Evolutionary conservation across 2,888 invertebrate genomes (phyloP), one percentile per base, ranked within the genome.

Genomic region (Agonopterix subpropinquella): DNA sequence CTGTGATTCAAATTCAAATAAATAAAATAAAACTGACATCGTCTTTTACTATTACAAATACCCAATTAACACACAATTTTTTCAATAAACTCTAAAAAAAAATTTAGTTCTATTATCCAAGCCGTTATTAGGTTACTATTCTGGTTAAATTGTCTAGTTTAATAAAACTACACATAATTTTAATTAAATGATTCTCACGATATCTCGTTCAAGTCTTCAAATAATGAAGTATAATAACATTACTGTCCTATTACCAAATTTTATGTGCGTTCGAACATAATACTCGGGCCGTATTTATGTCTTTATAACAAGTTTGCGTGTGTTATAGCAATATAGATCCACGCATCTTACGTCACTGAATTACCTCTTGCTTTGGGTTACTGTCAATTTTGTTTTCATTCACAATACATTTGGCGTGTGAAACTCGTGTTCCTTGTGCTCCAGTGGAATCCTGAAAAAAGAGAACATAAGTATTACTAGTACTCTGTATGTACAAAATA

Each of bases 241-340:
- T 41, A 39, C n/a, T n/a, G 15, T 50, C 59, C 57, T 66, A 62
- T 70, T 66, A 75, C 67, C 63, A 53, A 74, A 71, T 70, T 72
- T 76, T 66, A 72, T 67, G 67, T 67, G 63, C 62, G 61, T 59
- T 59, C 59, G 55, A 62, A 65, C 69, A 64, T 58, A 60, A 58
- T 62, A 61, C 65, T 55, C 54, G 52, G 50, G 45, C 46, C 53
- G 64, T 73, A 70, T 79, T 81, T 78, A 84, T 79, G 80, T 83
- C 82, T 86, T 75, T 79, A 84, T 85, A 84, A 73, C 73, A 53
- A 63, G 70, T 67, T 82, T 61, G 86, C 86, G 85, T 86, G 85
- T 64, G 66, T 64, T 67, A 62, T 52, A 58, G 64, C 76, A 73
- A 67, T 86, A 73, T 71, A 54, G 62, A 59, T 58, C 61, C 66